A percentile compares a stretch with the other conserved stretches of the same genome.
Evolutionary conservation across 2,888 invertebrate species (phyloP).

Genomic region (Sicus ferrugineus): DNA sequence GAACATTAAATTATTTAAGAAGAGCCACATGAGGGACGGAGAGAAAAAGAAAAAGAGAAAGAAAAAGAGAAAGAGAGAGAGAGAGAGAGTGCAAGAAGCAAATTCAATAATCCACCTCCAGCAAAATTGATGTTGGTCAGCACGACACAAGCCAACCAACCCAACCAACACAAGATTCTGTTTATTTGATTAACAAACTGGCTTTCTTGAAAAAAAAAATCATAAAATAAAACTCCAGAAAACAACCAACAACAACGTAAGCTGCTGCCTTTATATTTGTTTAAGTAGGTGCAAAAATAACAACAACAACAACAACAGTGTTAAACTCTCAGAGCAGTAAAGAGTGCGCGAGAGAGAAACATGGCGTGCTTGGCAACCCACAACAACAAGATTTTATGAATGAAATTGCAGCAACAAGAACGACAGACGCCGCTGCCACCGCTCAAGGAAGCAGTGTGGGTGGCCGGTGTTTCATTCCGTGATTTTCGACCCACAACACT

Average conservation of each 20-base stretch:
- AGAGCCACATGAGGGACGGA: neutral
- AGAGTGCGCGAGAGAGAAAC: neutral
- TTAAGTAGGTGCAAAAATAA: constrained; percentile 2
- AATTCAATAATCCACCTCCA: constrained; percentile 13
- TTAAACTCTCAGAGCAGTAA: neutral
- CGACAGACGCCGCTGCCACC: constrained; percentile 1
- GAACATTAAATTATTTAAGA: too few relatives aligned
- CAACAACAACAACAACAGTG: neutral
- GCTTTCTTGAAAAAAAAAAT: neutral
- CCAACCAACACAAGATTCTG: constrained; percentile 12
- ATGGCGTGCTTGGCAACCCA: constrained; percentile 28
- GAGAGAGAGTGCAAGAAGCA: constrained; percentile 17
- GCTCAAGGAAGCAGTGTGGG: constrained; percentile 19
- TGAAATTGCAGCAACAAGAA: constrained; percentile 26
- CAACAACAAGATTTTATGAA: constrained; percentile 24
- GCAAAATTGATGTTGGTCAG: constrained; percentile 27
- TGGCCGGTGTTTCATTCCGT: too few relatives aligned
- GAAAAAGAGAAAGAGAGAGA: neutral
- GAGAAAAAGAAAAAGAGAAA: neutral
- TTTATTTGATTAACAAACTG: constrained; percentile 6
- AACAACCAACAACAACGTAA: neutral
- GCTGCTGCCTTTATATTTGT: neutral
- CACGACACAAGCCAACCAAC: neutral
- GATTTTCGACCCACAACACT: constrained; percentile 37
- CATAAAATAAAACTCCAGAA: neutral